A percentile compares a stretch with the other conserved stretches of the same genome.
Evolutionary conservation across 37 sponge, comb jelly and placozoan species (phyloP).

Genomic region (Hormiphora californensis): DNA sequence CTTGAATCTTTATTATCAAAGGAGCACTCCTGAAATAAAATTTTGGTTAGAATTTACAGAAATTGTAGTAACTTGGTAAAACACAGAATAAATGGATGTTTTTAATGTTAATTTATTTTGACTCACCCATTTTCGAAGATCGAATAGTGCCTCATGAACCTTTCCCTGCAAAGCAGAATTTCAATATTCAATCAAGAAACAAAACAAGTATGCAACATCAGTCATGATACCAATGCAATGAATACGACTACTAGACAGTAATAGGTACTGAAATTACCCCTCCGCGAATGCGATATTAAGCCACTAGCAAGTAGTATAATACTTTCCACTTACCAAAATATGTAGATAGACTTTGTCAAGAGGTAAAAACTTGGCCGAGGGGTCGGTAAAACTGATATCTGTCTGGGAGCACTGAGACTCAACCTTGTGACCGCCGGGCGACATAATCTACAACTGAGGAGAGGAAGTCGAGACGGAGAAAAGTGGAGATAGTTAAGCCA

Average conservation of each 20-base stretch:
- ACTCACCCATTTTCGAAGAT: not conserved
- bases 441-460: not conserved
- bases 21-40: constrained; percentile 11
- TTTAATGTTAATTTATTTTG: not conserved
- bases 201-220: too few relatives aligned
- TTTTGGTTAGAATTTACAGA: not conserved
- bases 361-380: not conserved
- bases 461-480: too few relatives aligned
- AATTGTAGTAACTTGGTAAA: too few relatives aligned
- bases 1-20: not conserved
- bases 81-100: too few relatives aligned
- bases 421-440: too few relatives aligned
- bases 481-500: too few relatives aligned
- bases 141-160: constrained; percentile 9
- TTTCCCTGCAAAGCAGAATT: constrained; percentile 22
- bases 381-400: not conserved
- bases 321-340: not conserved
- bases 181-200: too few relatives aligned
- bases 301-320: not conserved
- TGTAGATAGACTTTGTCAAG: constrained; percentile 23
- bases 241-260: too few relatives aligned
- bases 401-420: not conserved
- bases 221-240: too few relatives aligned
- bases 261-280: too few relatives aligned
- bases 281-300: too few relatives aligned